Conservation (phyloP, 2,888 invertebrate genomes). For the Oscheius sp. region DNA sequence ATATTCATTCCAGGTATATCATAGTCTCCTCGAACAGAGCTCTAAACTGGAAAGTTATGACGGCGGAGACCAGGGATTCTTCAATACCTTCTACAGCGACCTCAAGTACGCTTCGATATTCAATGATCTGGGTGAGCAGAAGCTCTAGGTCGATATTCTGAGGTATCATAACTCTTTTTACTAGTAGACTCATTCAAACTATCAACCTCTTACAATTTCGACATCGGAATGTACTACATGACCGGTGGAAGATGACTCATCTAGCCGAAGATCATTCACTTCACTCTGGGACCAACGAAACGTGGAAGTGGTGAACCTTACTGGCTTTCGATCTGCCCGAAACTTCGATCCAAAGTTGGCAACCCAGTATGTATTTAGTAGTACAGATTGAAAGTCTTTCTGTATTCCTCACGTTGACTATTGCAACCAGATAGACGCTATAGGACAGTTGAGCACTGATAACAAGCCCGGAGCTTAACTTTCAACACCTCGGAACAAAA, state of each 20-base stretch:
- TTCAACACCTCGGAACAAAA: too few species aligned
- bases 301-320: constrained; percentile 69
- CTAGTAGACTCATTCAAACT: constrained; percentile 36
- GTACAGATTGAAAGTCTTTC: too few species aligned
- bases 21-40: constrained; percentile 56
- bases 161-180: constrained; percentile 6
- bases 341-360: too few species aligned
- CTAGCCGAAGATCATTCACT: constrained; percentile 65
- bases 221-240: constrained; percentile 69
- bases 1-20: constrained; percentile 51
- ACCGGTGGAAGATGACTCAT: constrained; percentile 55
- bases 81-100: constrained; percentile 64
- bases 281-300: constrained; percentile 65
- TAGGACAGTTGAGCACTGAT: too few species aligned
- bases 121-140: constrained; percentile 39
- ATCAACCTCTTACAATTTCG: constrained; percentile 64
- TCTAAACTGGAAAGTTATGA: constrained; percentile 58
- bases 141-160: constrained; percentile 27
- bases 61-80: constrained; percentile 70
- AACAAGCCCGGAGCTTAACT: too few species aligned
- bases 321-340: constrained; percentile 65
- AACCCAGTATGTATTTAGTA: too few species aligned
- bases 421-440: too few species aligned
- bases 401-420: too few species aligned
- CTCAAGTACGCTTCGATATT: constrained; percentile 64